A percentile compares a stretch with the other conserved stretches of the same genome.
phyloP scores from a whole-genome alignment of 2,888 invertebrate genomes.

The Lamellibrachia satsuma region DNA sequence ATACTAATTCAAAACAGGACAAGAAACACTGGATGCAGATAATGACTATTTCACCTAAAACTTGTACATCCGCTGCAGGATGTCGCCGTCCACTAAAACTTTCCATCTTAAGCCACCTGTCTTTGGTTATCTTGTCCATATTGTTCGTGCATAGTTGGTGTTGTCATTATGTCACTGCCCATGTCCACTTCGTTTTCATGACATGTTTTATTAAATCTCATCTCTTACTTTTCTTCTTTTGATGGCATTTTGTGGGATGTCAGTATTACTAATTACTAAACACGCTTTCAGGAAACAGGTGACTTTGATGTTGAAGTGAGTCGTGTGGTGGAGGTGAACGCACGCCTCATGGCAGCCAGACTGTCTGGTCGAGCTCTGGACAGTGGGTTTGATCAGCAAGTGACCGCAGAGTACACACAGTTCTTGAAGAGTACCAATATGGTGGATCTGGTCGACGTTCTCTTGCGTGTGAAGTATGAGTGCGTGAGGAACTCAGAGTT shows the following conservation, averaged over 20 bases:
- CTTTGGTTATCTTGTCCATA: too few relatives aligned
- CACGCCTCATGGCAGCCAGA: constrained; percentile 33
- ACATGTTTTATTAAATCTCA: too few relatives aligned
- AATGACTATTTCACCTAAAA: too few relatives aligned
- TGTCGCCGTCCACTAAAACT: too few relatives aligned
- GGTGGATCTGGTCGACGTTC: constrained; percentile 49
- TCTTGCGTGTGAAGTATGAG: constrained; percentile 36
- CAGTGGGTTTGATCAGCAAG: constrained; percentile 36
- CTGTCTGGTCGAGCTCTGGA: not conserved
- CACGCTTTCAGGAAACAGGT: constrained; percentile 27
- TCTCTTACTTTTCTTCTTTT: not conserved
- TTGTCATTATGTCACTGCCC: too few relatives aligned
- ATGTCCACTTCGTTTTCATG: too few relatives aligned
- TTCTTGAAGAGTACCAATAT: constrained; percentile 48
- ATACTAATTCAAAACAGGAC: too few relatives aligned
- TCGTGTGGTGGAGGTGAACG: constrained; percentile 46
- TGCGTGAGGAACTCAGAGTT: constrained; percentile 33
- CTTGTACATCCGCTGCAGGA: too few relatives aligned
- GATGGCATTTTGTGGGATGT: not conserved
- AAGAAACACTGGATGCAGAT: too few relatives aligned
- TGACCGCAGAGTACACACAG: constrained; percentile 20
- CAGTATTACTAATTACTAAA: not conserved
- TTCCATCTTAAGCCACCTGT: too few relatives aligned
- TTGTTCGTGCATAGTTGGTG: too few relatives aligned
- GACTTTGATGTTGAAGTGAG: constrained; percentile 53